These are phyloP conservation scores for Dendrolimus kikuchii DNA, from an alignment of 1,140 invertebrate species.

Conservation along the genomic window DNA sequence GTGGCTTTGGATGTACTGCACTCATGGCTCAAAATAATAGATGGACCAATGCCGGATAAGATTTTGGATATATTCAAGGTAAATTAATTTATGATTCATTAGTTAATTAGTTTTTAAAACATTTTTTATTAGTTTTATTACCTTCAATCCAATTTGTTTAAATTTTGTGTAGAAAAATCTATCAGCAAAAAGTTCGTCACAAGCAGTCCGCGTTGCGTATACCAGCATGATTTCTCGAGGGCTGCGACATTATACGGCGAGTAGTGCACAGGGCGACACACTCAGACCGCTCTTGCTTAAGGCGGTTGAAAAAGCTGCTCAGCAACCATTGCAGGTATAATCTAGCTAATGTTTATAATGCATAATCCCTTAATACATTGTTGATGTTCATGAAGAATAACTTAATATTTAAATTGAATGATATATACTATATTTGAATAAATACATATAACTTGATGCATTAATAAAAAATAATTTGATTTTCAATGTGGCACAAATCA, in stretches of 20 bases:
- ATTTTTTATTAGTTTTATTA: no score
- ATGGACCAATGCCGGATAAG: constrained; percentile 77
- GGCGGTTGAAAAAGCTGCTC: constrained; percentile 80
- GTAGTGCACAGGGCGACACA: constrained; percentile 52
- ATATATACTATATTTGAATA: no score
- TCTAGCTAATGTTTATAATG: no score
- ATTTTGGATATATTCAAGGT: constrained; percentile 85
- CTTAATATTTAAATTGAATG: no score
- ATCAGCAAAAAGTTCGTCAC: constrained; percentile 83
- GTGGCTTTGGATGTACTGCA: constrained; percentile 86
- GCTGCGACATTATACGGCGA: constrained; percentile 67
- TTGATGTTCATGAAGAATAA: no score
- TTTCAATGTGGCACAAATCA: no score
- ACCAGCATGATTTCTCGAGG: constrained; percentile 77
- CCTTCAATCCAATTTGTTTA: background rate
- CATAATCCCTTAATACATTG: no score
- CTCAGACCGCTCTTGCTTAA: constrained; percentile 77
- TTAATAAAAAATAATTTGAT: no score
- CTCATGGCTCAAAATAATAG: constrained; percentile 83
- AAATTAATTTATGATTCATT: constrained; percentile 9
- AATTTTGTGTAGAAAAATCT: constrained; percentile 78
- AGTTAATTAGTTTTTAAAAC: no score
- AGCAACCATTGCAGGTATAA: constrained; percentile 76
- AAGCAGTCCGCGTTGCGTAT: constrained; percentile 84
- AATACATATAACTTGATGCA: no score